Base-by-base conservation (phyloP, 2,797 vertebrate genomes). In the Gastrophryne carolinensis region DNA sequence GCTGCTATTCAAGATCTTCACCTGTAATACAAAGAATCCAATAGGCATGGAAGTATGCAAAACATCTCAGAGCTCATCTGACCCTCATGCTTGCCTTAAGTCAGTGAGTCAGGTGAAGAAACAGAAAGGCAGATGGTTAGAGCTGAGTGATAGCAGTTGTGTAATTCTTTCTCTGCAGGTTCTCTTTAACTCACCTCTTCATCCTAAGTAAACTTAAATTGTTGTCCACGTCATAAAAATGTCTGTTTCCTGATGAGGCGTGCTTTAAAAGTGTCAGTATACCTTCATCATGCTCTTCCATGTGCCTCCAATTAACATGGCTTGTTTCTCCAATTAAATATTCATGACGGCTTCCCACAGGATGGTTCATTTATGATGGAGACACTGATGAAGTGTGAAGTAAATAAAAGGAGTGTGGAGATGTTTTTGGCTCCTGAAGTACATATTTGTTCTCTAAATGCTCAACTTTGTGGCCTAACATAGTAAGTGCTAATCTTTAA, bases 401-500 rank as follows among this genome's bases (percentile, higher is more conserved):
- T 71, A 70, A 65, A 77, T 76, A 76, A 76, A 69, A 76, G n/a
- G 65, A 56, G 44, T 26, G 65, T 32, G 63, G 44, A 62, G 56
- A 69, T 76, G 65, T 70, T 70, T 76, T 76, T 76, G 67, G 60
- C 67, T 65, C 21, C 39, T 49, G 35, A 35, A 64, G 39, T 77
- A 77, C 60, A 77, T 77, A 71, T 77, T 65, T 62, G 32, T 71
- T 71, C 66, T 70, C 65, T 71, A 72, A 77, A 58, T 64, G 67
- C 72, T 77, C 67, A 49, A 71, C 60, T 77, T 72, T 64, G 52
- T 71, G 60, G 35, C 52, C 60, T 71, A 57, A 72, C 75, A 77
- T 58, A 72, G 50, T 41, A 71, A 63, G 56, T 69, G 73, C 57
- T 76, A 76, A 70, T 76, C 65, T 75, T 60, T 29, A 53, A 76